Base-by-base conservation (phyloP, 2,797 vertebrate genomes). In the Pseudochromis fuscus region DNA sequence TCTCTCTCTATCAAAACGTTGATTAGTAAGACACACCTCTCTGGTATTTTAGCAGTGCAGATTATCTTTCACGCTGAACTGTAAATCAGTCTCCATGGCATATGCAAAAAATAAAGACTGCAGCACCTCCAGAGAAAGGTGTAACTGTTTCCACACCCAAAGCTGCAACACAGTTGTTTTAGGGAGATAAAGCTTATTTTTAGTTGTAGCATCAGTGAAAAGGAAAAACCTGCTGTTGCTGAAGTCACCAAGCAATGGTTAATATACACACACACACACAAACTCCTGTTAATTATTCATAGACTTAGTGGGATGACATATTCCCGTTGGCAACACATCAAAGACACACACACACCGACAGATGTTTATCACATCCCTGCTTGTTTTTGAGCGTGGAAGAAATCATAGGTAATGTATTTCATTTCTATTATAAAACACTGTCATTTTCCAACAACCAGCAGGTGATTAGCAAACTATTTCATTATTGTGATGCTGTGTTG, bases 391-490 rank as follows among this genome's bases (percentile, higher is more conserved):
- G 70, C 21, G 5, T 1, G 8, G 30, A 46, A 25, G 16, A 64
- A 81, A 62, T 72, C 31, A 38, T 2, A 69, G 63, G 65, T 71
- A 50, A 69, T 35, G 30, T 24, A 19, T 83, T 77, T 75, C n/a
- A 76, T 77, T 82, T 67, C 57, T 62, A 58, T 69, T 24, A 59
- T 21, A 18, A 70, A 64, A 62, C 8, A 15, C 6, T 51, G 19
- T 23, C 18, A 52, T 73, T 55, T 63, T 51, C 28, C 0, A 1
- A n/a, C 6, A 58, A 70, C 25, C 66, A 73, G 65, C 57, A 67
- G 64, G 64, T 72, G 64, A 84, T 84, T 72, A 66, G 30, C 63
- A 66, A 83, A 85, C 38, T 61, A 16, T 51, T 75, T 63, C 15
- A 70, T 68, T 67, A 46, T 50, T 55, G 28, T 55, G 45, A 42